phyloP scores from a whole-genome alignment of 2,888 invertebrate species.

The Cryptophagus acutangulus region DNA sequence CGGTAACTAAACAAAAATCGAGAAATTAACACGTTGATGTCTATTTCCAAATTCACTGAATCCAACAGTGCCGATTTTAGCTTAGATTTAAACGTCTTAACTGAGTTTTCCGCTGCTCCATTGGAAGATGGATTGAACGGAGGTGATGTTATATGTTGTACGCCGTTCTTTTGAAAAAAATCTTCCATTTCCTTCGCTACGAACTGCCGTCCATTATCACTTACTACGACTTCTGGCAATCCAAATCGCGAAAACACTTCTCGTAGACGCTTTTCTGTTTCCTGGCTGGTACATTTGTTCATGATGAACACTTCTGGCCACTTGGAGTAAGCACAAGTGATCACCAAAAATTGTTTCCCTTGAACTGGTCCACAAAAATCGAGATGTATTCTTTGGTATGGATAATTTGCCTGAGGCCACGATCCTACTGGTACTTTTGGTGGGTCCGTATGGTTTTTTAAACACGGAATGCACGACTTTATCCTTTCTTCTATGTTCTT shows the following conservation, averaged over 20 bases:
- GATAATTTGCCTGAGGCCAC: slow-evolving; percentile 2
- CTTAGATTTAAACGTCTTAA: slow-evolving; percentile 14
- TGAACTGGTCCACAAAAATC: slow-evolving; percentile 10
- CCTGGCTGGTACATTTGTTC: slow-evolving; percentile 2
- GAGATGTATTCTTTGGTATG: slow-evolving; percentile 3
- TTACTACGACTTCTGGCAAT: slow-evolving; percentile 3
- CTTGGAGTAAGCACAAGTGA: slow-evolving; percentile 8
- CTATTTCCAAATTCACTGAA: slow-evolving; percentile 2
- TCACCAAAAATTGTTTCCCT: slow-evolving; percentile 5
- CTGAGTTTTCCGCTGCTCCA: slow-evolving; percentile 15
- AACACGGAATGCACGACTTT: slow-evolving; percentile 6
- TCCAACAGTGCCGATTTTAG: slow-evolving; percentile 4
- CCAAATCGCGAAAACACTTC: slow-evolving; percentile 12
- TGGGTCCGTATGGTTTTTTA: neutral
- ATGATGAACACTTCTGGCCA: slow-evolving; percentile 9
- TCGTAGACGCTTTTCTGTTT: slow-evolving; percentile 3
- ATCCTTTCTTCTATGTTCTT: slow-evolving; percentile 8
- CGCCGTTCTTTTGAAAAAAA: slow-evolving; percentile 13
- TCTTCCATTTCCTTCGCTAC: slow-evolving; percentile 8
- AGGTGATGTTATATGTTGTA: slow-evolving; percentile 14
- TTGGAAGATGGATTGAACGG: slow-evolving; percentile 13
- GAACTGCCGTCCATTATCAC: slow-evolving; percentile 8
- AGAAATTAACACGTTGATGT: slow-evolving; percentile 1
- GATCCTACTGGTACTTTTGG: slow-evolving; percentile 5
- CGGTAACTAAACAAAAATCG: slow-evolving; percentile 10